These are phyloP conservation scores for Autographa gamma DNA, from an alignment of 2,888 invertebrate species.

Conservation along the genomic window DNA sequence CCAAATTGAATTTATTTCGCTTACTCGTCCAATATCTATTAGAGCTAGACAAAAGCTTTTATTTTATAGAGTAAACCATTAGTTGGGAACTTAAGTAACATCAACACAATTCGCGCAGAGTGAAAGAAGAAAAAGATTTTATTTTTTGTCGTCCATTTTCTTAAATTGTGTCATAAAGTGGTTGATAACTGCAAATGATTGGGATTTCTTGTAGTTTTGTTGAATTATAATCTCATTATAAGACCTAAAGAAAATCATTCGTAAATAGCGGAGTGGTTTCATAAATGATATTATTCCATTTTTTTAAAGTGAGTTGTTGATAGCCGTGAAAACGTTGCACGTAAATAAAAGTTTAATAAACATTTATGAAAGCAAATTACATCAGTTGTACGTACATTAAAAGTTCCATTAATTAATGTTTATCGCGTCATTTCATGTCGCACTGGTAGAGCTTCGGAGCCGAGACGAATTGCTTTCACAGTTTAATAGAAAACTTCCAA, in stretches of 20 bases:
- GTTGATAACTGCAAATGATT: too few relatives aligned
- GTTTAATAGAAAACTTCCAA: conserved; percentile 64
- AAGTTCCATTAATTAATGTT: conserved; percentile 29
- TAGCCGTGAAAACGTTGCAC: neutral
- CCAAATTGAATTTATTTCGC: neutral
- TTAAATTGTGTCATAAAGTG: too few relatives aligned
- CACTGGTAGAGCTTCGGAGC: conserved; percentile 29
- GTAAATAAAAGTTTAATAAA: neutral
- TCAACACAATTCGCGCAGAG: neutral
- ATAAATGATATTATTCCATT: too few relatives aligned
- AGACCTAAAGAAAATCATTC: too few relatives aligned
- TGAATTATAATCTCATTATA: too few relatives aligned
- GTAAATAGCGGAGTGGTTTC: too few relatives aligned
- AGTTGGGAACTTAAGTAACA: neutral
- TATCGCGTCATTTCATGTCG: conserved; percentile 26
- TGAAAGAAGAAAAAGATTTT: too few relatives aligned
- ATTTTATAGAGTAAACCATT: neutral
- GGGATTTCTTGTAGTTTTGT: too few relatives aligned
- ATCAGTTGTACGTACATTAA: conserved; percentile 3
- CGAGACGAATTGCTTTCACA: conserved; percentile 56
- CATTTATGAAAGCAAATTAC: neutral
- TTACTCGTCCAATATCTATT: neutral
- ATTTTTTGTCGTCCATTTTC: too few relatives aligned
- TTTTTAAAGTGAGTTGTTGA: neutral
- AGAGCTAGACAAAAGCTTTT: neutral